phyloP scores from a whole-genome alignment of 2,113 vertebrate genomes.

The Ammodytes marinus region DNA sequence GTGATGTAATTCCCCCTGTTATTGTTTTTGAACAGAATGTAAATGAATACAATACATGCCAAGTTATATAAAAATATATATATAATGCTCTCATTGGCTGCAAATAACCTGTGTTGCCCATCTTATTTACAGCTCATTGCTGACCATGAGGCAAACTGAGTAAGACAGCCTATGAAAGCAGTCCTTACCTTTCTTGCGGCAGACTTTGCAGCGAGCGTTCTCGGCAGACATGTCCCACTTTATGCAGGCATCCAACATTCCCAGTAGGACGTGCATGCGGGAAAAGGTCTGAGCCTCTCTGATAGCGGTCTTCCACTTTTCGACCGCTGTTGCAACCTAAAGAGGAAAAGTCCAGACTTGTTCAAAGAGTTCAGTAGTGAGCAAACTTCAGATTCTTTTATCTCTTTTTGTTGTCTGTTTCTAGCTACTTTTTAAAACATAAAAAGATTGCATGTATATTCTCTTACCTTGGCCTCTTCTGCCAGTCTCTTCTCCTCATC shows the following conservation, averaged over 20 bases:
- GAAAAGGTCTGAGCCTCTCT: conserved; percentile 97
- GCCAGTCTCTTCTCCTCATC: conserved; percentile 96
- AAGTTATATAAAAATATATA: not conserved
- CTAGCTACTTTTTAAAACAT: not conserved
- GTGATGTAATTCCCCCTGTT: not conserved
- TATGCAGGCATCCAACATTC: conserved; percentile 98
- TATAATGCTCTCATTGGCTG: not conserved
- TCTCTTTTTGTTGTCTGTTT: not conserved
- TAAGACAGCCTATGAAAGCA: not conserved
- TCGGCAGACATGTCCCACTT: conserved; percentile 99
- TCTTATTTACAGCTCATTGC: not conserved
- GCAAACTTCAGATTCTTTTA: not conserved
- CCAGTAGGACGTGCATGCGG: conserved; percentile 95
- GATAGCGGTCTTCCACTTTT: conserved; percentile 95
- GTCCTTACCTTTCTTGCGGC: conserved; percentile 94
- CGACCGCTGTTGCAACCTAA: conserved; percentile 94
- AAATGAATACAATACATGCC: not conserved
- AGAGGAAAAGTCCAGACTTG: conserved; percentile 21
- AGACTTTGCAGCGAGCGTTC: conserved; percentile 98
- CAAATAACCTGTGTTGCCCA: not conserved
- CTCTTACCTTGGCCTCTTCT: conserved; percentile 95
- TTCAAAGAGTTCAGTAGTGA: not conserved
- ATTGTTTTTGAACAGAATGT: not conserved
- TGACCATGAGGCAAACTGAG: not conserved
- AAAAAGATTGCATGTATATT: not conserved